phyloP scores from a whole-genome alignment of 2,113 vertebrate species.

The Colistium nudipinnis region DNA sequence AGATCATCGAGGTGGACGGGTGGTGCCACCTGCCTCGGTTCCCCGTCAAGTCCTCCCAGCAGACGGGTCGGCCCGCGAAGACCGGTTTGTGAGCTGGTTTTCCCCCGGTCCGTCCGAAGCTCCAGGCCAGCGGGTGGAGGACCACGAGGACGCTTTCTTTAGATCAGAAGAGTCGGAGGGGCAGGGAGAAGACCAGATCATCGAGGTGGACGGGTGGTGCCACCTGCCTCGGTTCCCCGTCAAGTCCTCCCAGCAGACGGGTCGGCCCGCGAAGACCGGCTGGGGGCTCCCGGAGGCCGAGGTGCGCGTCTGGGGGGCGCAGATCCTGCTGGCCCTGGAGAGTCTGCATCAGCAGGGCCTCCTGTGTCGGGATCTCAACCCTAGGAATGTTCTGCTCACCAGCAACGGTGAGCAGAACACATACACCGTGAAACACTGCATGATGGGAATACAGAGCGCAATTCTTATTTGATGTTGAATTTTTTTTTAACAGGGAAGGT shows the following conservation, averaged over 20 bases:
- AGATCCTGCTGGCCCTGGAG: constrained; percentile 92
- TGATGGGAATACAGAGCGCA: neutral
- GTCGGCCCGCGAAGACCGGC: constrained; percentile 25
- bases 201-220: constrained; percentile 81
- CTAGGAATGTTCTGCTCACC: constrained; percentile 93
- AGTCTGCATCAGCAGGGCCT: constrained; percentile 95
- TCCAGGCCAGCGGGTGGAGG: constrained; percentile 2
- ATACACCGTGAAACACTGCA: neutral
- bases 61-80: constrained; percentile 42
- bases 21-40: constrained; percentile 75
- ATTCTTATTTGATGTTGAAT: neutral
- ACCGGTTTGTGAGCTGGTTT: constrained; percentile 42
- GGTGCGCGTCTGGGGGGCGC: constrained; percentile 90
- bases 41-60: constrained; percentile 20
- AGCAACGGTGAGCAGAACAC: constrained; percentile 81
- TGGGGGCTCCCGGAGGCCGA: constrained; percentile 87
- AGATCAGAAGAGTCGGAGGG: constrained; percentile 40
- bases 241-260: constrained; percentile 27
- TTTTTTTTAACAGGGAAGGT: constrained; percentile 85
- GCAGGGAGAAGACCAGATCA: constrained; percentile 68
- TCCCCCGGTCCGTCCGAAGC: constrained; percentile 26
- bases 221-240: constrained; percentile 60
- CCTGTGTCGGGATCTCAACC: constrained; percentile 95
- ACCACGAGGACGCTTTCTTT: constrained; percentile 27
- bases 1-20: constrained; percentile 80